These are phyloP conservation scores for Darevskia nairensis DNA, from an alignment of 2,797 vertebrate genomes.

Conservation along the genomic window DNA sequence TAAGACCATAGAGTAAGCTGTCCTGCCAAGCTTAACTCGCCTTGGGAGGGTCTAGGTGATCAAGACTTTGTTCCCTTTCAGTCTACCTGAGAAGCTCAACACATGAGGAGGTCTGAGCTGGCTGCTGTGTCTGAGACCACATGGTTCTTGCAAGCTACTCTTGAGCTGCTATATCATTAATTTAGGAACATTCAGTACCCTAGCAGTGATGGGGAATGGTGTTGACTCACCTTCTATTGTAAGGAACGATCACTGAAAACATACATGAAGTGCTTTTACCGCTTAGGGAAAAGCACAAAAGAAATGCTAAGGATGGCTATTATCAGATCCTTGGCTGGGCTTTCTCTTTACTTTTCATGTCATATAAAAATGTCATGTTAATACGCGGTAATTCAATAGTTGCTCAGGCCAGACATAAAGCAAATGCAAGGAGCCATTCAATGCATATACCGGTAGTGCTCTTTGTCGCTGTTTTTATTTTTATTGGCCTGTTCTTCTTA, in stretches of 20 bases:
- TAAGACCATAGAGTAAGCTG: too few species aligned
- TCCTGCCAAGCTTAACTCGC: too few species aligned
- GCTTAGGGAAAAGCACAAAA: neutral
- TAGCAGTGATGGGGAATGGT: neutral
- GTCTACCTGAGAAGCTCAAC: too few species aligned
- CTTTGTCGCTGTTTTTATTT: neutral
- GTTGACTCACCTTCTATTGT: neutral
- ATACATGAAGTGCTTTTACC: neutral
- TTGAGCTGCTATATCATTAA: too few species aligned
- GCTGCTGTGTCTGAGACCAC: too few species aligned
- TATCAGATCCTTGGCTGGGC: neutral
- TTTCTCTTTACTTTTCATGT: neutral
- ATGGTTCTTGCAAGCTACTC: too few species aligned
- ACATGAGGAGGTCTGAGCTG: too few species aligned
- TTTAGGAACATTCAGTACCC: neutral
- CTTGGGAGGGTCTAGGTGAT: too few species aligned
- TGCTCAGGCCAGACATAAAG: neutral
- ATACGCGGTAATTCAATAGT: neutral
- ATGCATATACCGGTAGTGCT: rapidly evolving
- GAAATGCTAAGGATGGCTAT: neutral
- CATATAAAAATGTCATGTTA: neutral
- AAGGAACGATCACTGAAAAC: neutral
- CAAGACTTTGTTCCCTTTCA: too few species aligned
- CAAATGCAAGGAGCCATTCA: neutral
- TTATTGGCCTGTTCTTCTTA: neutral